phyloP scores from a whole-genome alignment of 2,888 invertebrate genomes.

The Petrolisthes cinctipes region DNA sequence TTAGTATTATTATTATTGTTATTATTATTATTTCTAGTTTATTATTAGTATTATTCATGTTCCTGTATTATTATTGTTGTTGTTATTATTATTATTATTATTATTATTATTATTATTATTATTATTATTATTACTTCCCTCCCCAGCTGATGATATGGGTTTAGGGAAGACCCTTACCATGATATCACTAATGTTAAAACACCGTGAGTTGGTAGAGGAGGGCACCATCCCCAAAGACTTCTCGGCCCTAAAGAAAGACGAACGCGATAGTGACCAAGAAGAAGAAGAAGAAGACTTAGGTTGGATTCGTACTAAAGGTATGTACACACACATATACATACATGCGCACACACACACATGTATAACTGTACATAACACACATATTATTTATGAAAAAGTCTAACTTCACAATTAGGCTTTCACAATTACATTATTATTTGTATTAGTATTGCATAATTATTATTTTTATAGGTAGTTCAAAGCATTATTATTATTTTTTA shows the following conservation, averaged over 20 bases:
- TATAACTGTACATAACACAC: not conserved
- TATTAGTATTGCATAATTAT: not conserved
- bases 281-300: conserved; percentile 67
- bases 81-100: not conserved
- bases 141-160: conserved; percentile 67
- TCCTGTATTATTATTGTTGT: not conserved
- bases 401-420: not conserved
- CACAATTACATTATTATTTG: not conserved
- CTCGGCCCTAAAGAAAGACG: conserved; percentile 74
- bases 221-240: conserved; percentile 79
- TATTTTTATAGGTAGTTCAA: not conserved
- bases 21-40: too few relatives aligned
- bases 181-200: conserved; percentile 66
- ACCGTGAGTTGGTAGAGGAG: conserved; percentile 48
- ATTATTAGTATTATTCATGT: too few relatives aligned
- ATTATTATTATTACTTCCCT: not conserved
- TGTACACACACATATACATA: not conserved
- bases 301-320: not conserved
- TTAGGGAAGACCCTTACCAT: conserved; percentile 67
- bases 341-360: not conserved
- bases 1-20: too few relatives aligned
- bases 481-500: not conserved
- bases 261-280: conserved; percentile 68
- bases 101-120: not conserved
- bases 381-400: not conserved